Evolutionary conservation across 2,797 vertebrate genomes (phyloP), one percentile per base, ranked within the genome.

Genomic region (Malurus splendens): DNA sequence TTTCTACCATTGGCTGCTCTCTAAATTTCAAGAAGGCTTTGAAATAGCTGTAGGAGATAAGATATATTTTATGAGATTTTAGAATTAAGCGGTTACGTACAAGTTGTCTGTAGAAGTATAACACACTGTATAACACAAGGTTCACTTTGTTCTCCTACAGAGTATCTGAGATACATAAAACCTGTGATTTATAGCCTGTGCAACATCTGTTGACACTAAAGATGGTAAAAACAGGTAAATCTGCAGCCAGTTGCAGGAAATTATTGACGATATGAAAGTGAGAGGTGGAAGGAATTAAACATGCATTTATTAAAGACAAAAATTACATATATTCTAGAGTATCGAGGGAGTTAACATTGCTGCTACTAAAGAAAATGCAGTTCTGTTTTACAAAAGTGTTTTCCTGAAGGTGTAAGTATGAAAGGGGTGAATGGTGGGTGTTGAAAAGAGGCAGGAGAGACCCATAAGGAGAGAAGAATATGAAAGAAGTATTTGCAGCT

Each of bases 241-340:
- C 64, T 82, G n/a, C 57, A 79, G 71, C 60, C 86, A 92, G 65
- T 82, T 94, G 55, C 78, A 79, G 83, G 67, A 90, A 91, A 61
- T 93, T 93, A 70, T 85, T 96, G 90, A 91, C 82, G 60, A 70
- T 80, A 45, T 90, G 84, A 76, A 93, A 12, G 50, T 48, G 71
- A 81, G 86, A 60, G 70, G 66, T 93, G 62, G 86, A 80, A 87
- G 67, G 86, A 86, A 94, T 91, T 92, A 93, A 94, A 89, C 64
- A 90, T 36, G 36, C 50, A 64, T 90, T 87, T 95, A 90, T 71
- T 90, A 79, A 86, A 84, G 70, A 48, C 19, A 86, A 70, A 91
- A 89, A 76, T 83, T 51, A 44, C 9, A 16, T 81, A 51, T 57
- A 73, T 92, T 78, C 23, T 45, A 9, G 79, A 70, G 80, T 59